Percentiles rank a stretch among this genome's conserved stretches.
These are phyloP conservation scores for Parapristionchus giblindavisi DNA, from an alignment of 2,888 invertebrate genomes.

Conservation along the genomic window DNA sequence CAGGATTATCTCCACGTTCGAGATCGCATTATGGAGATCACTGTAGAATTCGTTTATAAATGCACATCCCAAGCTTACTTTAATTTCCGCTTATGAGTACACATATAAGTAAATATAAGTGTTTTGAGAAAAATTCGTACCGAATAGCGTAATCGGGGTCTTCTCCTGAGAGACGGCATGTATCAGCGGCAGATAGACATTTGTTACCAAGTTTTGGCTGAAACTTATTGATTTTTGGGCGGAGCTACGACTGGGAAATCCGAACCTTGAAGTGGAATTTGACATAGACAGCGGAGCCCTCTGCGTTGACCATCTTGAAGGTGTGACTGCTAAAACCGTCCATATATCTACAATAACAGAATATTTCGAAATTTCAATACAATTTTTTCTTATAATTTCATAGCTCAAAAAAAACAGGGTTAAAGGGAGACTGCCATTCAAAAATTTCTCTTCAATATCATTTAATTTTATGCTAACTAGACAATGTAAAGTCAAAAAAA, in stretches of 20 bases:
- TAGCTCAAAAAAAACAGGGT: too few species aligned
- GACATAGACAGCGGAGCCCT: conserved; percentile 56
- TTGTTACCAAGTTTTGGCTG: conserved; percentile 58
- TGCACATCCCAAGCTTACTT: neutral
- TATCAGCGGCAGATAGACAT: conserved; percentile 46
- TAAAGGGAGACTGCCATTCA: too few species aligned
- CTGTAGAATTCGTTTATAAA: conserved; percentile 28
- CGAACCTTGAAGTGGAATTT: conserved; percentile 60
- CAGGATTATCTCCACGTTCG: conserved; percentile 69
- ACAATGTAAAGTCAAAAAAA: too few species aligned
- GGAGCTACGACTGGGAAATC: neutral
- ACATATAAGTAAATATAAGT: too few species aligned
- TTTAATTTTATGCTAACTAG: too few species aligned
- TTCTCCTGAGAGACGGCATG: conserved; percentile 42
- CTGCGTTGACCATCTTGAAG: conserved; percentile 58
- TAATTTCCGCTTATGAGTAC: too few species aligned
- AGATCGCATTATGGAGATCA: conserved; percentile 71
- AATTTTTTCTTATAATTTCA: too few species aligned
- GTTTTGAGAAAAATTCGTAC: neutral
- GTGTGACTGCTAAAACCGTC: conserved; percentile 53
- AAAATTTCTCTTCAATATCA: too few species aligned
- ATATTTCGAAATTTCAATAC: too few species aligned
- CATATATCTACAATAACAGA: conserved; percentile 14
- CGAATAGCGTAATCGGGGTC: conserved; percentile 70
- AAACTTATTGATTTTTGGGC: neutral